Percentiles rank a stretch among this genome's conserved stretches.
phyloP scores from a whole-genome alignment of 2,888 invertebrate genomes.

The Campoplex nolae region DNA sequence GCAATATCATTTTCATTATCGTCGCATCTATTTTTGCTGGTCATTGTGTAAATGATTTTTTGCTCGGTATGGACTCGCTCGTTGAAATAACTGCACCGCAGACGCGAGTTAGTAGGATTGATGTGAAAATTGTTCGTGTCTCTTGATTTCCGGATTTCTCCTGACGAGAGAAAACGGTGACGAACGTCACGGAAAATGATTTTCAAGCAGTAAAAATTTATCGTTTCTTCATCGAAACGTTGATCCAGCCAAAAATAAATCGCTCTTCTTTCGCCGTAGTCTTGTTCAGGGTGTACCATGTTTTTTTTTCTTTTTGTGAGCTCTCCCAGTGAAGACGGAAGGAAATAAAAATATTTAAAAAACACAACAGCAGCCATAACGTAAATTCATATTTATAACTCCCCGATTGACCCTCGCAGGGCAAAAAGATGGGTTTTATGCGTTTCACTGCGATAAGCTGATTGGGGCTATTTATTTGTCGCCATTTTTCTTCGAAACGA shows the following conservation, averaged over 20 bases:
- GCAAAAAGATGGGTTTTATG: too few species aligned
- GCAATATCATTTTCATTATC: neutral
- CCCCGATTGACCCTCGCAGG: too few species aligned
- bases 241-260: neutral
- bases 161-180: neutral
- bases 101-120: neutral
- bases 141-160: neutral
- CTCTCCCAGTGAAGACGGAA: too few species aligned
- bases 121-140: neutral
- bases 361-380: too few species aligned
- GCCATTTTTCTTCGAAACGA: too few species aligned
- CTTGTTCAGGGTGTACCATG: neutral
- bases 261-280: neutral
- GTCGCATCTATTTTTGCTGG: neutral
- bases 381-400: too few species aligned
- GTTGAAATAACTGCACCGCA: neutral
- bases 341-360: too few species aligned
- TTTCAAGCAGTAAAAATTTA: neutral
- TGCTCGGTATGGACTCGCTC: neutral
- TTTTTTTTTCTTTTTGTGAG: neutral
- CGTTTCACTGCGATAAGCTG: too few species aligned
- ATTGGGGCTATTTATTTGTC: too few species aligned
- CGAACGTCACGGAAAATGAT: neutral
- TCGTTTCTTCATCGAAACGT: neutral
- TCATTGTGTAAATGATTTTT: conserved; percentile 13